Evolutionary conservation across 2,888 invertebrate genomes (phyloP), one percentile per base, ranked within the genome.

Genomic region (Acleris cristana): DNA sequence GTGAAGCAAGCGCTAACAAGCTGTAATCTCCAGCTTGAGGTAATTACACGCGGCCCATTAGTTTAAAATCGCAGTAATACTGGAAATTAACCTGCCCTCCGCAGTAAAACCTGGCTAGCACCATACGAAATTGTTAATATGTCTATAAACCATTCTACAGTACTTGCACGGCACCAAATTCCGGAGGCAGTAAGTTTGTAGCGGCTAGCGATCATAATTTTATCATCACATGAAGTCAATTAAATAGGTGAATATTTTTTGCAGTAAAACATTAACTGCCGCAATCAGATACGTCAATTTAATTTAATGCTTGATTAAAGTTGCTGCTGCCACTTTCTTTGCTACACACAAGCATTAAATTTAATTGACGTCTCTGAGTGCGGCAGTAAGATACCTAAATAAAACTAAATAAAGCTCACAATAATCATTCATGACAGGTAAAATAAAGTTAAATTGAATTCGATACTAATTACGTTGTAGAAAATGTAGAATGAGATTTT

Each of bases 71-170:
- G 53, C 65, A 40, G 19, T 48, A 18, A 30, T 54, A 14, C 59
- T 54, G 48, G 4, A 34, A 54, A 59, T 59, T 59, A 49, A 54
- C 34, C 59, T 65, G 65, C 48, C 57, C 34, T 10, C 54, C 3
- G 52, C 58, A 52, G 55, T 64, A 64, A 64, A 59, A 65, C 59
- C 54, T 54, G 34, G 44, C 23, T 54, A 53, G 21, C 53, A 3
- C n/a, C 34, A 30, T 45, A 16, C 64, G 12, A 59, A 64, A 68
- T 64, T 64, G 68, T 59, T 64, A 56, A 59, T 64, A 56, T 54
- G 51, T 30, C 30, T 64, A 45, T 68, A 64, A 68, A 68, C 56
- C 45, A 55, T 51, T n/a, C 16, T 19, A 19, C 12, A 34, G 19
- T 40, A 54, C 34, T 19, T n/a, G 14, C 19, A 40, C 10, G 19